Evolutionary conservation across 1,140 invertebrate species (phyloP), one percentile per base, ranked within the genome.

Genomic region (Oreohelix idahoensis): DNA sequence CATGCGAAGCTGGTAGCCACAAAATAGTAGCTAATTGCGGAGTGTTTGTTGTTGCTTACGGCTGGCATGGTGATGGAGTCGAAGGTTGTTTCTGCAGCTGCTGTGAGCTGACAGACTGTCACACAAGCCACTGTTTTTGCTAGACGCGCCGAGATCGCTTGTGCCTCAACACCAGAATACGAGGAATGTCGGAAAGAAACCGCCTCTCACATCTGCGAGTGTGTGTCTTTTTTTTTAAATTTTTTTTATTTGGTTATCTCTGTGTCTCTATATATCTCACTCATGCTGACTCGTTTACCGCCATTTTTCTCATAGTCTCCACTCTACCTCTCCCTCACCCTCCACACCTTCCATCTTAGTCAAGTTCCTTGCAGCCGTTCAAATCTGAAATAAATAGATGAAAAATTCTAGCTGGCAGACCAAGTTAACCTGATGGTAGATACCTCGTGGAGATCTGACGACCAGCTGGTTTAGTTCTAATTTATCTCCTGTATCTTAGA

Each of bases 41-140:
- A 63, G 38, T n/a, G 58, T 79, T 79, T 79, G 77, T 79, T 79
- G 77, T 38, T 58, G 63, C 10, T 79, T n/a, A n/a, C n/a, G 51
- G 45, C 45, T 58, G 51, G 77, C 58, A 79, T 32, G 63, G 53
- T 38, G 63, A 36, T 23, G 39, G 35, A 26, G 77, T 23, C 1
- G 53, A 23, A 23, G 42, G 15, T 42, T 39, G 73, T 39, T 39
- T 26, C 38, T 29, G 38, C 73, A 75, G 45, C 73, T 42, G 38
- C 38, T 10, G 36, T 75, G 23, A 42, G 73, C 73, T 76, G 73
- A 42, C 73, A 42, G 42, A 11, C 73, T 76, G 73, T 76, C 73
- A 71, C 69, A 71, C 69, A 71, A 71, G 38, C 32, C 69, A 39
- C 69, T 71, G 69, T 71, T 71, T n/a, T 71, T 71, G 32, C 69